Evolutionary conservation across 2,113 vertebrate genomes (phyloP), one percentile per base, ranked within the genome.

Genomic region (Eira barbara): DNA sequence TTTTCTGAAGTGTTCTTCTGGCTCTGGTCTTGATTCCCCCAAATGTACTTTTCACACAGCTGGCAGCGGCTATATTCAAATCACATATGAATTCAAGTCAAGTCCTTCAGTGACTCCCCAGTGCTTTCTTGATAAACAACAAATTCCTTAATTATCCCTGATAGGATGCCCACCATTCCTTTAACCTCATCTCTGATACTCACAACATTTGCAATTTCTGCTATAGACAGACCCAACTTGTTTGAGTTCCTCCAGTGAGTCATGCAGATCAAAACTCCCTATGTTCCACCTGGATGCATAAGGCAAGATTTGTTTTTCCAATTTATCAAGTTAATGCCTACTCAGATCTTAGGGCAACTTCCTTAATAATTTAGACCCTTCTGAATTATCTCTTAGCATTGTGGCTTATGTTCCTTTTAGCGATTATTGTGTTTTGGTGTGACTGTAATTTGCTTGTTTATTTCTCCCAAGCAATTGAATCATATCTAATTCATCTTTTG

Each of bases 391-490:
- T n/a, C 59, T n/a, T 23, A 73, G 42, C 65, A 49, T 13, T 47
- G 6, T 14, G n/a, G 4, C 4, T 91, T 39, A 63, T 7, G 67
- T 79, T 79, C 27, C 3, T 34, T 13, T 3, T 1, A 90, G 23
- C 34, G 5, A 36, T 80, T 42, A 42, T 47, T 91, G 20, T 4
- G 63, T 83, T 91, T 90, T 76, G 39, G 11, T 91, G 6, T 69
- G 39, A 71, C 47, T 86, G 12, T 71, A 63, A 95, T 84, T 80
- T 91, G 17, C 63, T 95, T 91, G 7, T 34, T 94, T 94, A 74
- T 82, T 93, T 96, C 42, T 95, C 18, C 47, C 17, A 67, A 82
- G 52, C 76, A 78, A 91, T 93, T 81, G 55, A 97, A 86, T 0
- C 4, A 36, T 73, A 20, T 23, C 42, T 29, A 80, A 78, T 74